A percentile compares a stretch with the other conserved stretches of the same genome.
These are phyloP conservation scores for Piscicola geometra DNA, from an alignment of 2,888 invertebrate genomes.

Conservation along the genomic window DNA sequence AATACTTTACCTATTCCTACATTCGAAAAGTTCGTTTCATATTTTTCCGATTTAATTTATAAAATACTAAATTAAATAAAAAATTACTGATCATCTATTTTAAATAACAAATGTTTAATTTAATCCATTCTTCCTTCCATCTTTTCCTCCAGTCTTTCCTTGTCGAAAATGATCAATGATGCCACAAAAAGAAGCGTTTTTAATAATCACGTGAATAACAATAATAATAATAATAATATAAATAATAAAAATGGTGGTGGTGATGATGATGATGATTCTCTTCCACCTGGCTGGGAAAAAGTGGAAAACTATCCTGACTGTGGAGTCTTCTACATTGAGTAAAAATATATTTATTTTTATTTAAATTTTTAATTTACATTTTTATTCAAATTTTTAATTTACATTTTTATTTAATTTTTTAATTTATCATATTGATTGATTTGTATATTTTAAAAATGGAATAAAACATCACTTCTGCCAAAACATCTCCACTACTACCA, in stretches of 20 bases:
- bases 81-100: neutral
- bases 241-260: neutral
- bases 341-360: no score
- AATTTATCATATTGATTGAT: neutral
- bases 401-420: no score
- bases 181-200: neutral
- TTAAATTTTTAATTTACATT: no score
- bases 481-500: no score
- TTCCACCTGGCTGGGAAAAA: slow-evolving; percentile 97
- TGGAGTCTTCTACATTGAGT: slow-evolving; percentile 94
- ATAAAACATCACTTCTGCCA: neutral
- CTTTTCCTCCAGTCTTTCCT: slow-evolving; percentile 1
- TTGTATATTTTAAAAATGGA: neutral
- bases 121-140: neutral
- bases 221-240: slow-evolving; percentile 5
- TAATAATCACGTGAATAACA: neutral
- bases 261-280: slow-evolving; percentile 42
- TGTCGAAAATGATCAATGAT: neutral
- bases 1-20: neutral
- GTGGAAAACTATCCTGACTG: slow-evolving; percentile 88
- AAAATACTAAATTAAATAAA: neutral
- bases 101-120: no score
- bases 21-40: neutral
- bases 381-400: no score
- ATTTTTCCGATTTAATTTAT: neutral